Conservation (phyloP, 2,888 invertebrate species). For the Pandemis cinnamomeana region DNA sequence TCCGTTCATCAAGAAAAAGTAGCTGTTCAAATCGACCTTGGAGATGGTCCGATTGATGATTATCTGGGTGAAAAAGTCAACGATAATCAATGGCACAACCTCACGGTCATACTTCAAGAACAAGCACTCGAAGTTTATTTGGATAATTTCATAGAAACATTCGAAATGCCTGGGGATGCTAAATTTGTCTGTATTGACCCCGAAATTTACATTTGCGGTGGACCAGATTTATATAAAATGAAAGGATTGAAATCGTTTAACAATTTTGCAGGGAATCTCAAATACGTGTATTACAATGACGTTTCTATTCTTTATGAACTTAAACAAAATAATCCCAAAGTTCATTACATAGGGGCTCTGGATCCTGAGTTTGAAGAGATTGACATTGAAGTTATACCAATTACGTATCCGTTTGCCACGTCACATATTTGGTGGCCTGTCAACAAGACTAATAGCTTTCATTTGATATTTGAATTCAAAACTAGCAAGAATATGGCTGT, state of each 20-base stretch:
- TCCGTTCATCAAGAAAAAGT: slow-evolving; percentile 93
- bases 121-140: slow-evolving; percentile 89
- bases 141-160: slow-evolving; percentile 88
- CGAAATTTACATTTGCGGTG: slow-evolving; percentile 96
- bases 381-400: slow-evolving; percentile 94
- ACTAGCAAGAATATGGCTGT: slow-evolving; percentile 93
- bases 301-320: slow-evolving; percentile 95
- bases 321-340: slow-evolving; percentile 93
- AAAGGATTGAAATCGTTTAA: slow-evolving; percentile 92
- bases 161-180: slow-evolving; percentile 88
- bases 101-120: slow-evolving; percentile 93
- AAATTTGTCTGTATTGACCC: slow-evolving; percentile 94
- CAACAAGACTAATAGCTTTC: slow-evolving; percentile 88
- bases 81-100: slow-evolving; percentile 94
- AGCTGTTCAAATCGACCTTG: slow-evolving; percentile 94
- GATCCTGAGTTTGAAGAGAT: slow-evolving; percentile 93
- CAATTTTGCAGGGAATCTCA: slow-evolving; percentile 94
- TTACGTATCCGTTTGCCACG: slow-evolving; percentile 95
- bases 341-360: slow-evolving; percentile 91
- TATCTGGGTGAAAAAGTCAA: slow-evolving; percentile 88
- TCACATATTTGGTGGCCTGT: slow-evolving; percentile 96
- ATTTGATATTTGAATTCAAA: slow-evolving; percentile 94
- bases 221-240: slow-evolving; percentile 93
- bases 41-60: slow-evolving; percentile 89
- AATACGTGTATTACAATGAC: slow-evolving; percentile 97